Evolutionary conservation across 2,113 vertebrate genomes (phyloP), one percentile per base, ranked within the genome.

Genomic region (Entomyzon cyanotis): DNA sequence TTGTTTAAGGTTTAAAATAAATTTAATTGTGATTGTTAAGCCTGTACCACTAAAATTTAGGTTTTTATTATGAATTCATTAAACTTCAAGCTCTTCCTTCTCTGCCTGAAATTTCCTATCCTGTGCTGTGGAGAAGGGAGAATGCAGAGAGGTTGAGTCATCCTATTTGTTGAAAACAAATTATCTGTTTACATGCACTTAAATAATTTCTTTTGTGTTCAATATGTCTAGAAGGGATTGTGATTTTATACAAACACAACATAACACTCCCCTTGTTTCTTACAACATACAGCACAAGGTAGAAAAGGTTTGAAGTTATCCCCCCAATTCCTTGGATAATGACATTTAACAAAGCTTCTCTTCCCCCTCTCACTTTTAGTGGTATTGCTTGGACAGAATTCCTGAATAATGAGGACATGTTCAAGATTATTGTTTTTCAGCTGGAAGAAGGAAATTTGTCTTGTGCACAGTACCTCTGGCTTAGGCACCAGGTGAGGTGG

Each of bases 301-400:
- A 27, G 59, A 64, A 84, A 74, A 30, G n/a, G n/a, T n/a, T n/a
- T n/a, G n/a, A n/a, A n/a, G n/a, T n/a, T n/a, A n/a, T n/a, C n/a
- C n/a, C n/a, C 28, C 5, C 20, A 62, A 0, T 12, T 68, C 28
- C 33, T 91, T 79, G 73, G 47, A 50, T 27, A 30, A 1, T 76
- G 49, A 22, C 16, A 39, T 46, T 47, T 9, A 28, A 33, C 30
- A 58, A 21, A 15, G 4, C 49, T 88, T n/a, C 64, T 69, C 56
- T 75, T 44, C 31, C 15, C 47, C 15, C 53, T 89, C 60, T 65
- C 11, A 1, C 60, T 83, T 83, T 23, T 33, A 99, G 99, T 95
- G 98, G 98, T 16, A 98, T 98, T 58, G 97, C 98, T 93, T 99
- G 99, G 99, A 98, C 98, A 83, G 98, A 99, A 90, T 99, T 99